These are phyloP conservation scores for Rhingia campestris DNA, from an alignment of 2,888 invertebrate genomes.

Conservation along the genomic window DNA sequence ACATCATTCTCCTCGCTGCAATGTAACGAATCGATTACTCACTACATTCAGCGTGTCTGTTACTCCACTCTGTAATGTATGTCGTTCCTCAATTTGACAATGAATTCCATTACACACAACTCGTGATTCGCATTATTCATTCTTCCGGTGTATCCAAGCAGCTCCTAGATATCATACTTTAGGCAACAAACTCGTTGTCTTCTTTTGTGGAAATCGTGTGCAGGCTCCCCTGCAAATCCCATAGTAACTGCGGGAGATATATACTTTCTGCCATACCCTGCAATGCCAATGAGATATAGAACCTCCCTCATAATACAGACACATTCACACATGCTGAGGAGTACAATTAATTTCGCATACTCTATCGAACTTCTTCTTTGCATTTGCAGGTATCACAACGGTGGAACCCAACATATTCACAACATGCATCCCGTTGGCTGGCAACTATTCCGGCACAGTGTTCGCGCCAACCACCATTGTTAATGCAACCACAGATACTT, in stretches of 20 bases:
- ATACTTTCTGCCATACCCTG: too few species aligned
- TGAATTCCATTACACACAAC: not conserved
- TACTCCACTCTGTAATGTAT: too few species aligned
- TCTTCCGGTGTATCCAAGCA: not conserved
- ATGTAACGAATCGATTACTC: too few species aligned
- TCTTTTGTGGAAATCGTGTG: too few species aligned
- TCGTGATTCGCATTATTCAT: not conserved
- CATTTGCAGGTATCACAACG: constrained; percentile 80
- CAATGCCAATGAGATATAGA: not conserved
- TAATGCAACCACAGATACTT: constrained; percentile 89
- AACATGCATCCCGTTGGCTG: constrained; percentile 84
- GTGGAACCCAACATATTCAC: constrained; percentile 83
- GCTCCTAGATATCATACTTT: not conserved
- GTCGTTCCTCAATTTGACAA: too few species aligned
- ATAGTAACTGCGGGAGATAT: too few species aligned
- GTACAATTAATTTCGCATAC: constrained; percentile 47
- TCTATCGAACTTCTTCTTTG: constrained; percentile 20
- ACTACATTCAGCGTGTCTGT: too few species aligned
- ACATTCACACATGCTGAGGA: not conserved
- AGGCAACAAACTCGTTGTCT: too few species aligned
- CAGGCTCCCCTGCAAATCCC: too few species aligned
- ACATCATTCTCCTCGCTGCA: too few species aligned
- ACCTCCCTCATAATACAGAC: not conserved
- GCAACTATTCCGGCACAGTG: constrained; percentile 81
- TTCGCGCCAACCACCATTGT: constrained; percentile 84